These are phyloP conservation scores for Stegodyphus dumicola DNA, from an alignment of 1,140 invertebrate genomes.

Conservation along the genomic window DNA sequence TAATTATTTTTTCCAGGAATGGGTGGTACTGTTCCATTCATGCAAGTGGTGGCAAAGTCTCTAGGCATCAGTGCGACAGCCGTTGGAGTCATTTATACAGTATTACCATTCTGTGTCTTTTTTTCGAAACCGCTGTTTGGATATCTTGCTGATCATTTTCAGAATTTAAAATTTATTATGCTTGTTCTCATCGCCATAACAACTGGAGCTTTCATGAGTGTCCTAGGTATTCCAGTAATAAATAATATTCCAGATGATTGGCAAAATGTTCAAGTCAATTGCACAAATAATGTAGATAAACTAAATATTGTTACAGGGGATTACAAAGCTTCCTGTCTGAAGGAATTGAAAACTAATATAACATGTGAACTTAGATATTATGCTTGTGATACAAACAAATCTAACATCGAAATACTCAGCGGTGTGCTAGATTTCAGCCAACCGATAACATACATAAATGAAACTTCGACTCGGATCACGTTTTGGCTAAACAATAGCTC, in stretches of 20 bases:
- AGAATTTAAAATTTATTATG: slow-evolving; percentile 76
- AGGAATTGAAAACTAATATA: neutral
- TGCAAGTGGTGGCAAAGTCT: slow-evolving; percentile 66
- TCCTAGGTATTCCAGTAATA: slow-evolving; percentile 7
- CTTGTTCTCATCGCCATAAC: slow-evolving; percentile 77
- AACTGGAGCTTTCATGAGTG: slow-evolving; percentile 72
- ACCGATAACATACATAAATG: neutral
- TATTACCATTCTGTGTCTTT: slow-evolving; percentile 66
- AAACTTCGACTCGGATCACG: neutral
- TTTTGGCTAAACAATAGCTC: neutral
- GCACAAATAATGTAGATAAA: neutral
- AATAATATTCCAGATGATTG: neutral
- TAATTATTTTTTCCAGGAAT: neutral
- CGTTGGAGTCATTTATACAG: slow-evolving; percentile 66
- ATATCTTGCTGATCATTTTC: slow-evolving; percentile 66
- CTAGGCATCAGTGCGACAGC: slow-evolving; percentile 69
- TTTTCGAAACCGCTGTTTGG: slow-evolving; percentile 66
- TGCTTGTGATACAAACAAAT: neutral
- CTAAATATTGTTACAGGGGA: neutral
- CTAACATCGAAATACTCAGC: neutral
- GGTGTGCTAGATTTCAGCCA: neutral
- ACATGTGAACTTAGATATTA: neutral
- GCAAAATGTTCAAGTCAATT: neutral
- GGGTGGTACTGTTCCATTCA: slow-evolving; percentile 66
- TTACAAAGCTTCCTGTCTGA: neutral